Conservation (phyloP, 2,113 vertebrate species). For the Nothocercus julius region DNA sequence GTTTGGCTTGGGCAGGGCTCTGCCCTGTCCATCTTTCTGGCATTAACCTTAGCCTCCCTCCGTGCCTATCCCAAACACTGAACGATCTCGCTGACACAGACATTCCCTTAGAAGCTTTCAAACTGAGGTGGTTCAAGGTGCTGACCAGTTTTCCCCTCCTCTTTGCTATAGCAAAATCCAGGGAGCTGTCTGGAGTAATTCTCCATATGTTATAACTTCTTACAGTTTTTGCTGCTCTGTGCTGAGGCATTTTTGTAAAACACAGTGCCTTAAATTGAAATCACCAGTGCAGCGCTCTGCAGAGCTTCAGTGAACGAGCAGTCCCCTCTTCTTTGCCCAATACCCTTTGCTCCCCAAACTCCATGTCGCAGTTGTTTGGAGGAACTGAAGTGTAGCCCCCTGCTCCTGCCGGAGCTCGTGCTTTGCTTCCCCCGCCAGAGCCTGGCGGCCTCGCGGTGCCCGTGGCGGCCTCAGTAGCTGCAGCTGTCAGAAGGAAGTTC, state of each 20-base stretch:
- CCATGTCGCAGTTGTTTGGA: no score
- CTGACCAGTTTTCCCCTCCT: neutral
- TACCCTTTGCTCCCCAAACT: neutral
- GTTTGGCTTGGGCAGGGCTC: neutral
- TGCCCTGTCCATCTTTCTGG: neutral
- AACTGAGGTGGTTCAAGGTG: neutral
- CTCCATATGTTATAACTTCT: neutral
- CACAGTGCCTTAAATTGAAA: neutral
- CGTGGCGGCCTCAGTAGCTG: neutral
- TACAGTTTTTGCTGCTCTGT: neutral
- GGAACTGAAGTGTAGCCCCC: neutral
- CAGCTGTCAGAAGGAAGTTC: neutral
- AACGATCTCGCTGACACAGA: neutral
- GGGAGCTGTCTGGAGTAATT: no score
- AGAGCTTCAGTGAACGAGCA: neutral
- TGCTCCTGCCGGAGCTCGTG: neutral
- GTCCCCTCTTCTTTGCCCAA: neutral
- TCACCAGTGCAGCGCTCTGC: neutral
- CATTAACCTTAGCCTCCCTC: accelerated
- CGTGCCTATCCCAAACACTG: accelerated
- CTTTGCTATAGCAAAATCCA: neutral
- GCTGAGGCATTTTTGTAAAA: neutral
- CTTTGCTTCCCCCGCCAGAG: neutral
- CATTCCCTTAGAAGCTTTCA: neutral
- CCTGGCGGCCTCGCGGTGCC: no score